These are phyloP conservation scores for Macaria notata DNA, from an alignment of 2,888 invertebrate species.

Conservation along the genomic window DNA sequence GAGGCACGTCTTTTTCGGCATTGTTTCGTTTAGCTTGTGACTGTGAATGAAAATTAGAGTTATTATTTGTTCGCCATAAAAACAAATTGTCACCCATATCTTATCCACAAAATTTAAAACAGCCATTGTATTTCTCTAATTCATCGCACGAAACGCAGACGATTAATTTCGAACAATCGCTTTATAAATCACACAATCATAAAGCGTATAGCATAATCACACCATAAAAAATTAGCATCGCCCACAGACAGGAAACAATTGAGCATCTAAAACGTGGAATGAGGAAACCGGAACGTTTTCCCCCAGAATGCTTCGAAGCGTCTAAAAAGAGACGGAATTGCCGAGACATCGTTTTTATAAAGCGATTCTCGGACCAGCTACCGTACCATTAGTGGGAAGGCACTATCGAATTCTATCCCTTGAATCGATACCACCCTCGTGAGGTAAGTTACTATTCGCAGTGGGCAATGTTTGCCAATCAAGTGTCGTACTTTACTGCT, in stretches of 20 bases:
- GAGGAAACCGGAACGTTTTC: not conserved
- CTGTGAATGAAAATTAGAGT: too few relatives aligned
- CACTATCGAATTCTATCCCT: constrained; percentile 25
- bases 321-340: constrained; percentile 4
- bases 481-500: constrained; percentile 70
- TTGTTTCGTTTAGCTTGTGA: too few relatives aligned
- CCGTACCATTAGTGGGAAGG: constrained; percentile 20
- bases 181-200: not conserved
- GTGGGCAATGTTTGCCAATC: constrained; percentile 60
- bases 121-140: constrained; percentile 4
- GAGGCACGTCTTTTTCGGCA: too few relatives aligned
- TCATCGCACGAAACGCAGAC: not conserved
- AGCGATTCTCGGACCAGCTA: constrained; percentile 18
- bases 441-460: constrained; percentile 31
- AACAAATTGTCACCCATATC: not conserved
- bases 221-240: not conserved
- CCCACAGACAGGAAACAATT: not conserved
- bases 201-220: constrained; percentile 4
- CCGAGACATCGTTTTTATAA: constrained; percentile 18
- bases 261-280: not conserved
- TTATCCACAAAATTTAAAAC: constrained; percentile 4
- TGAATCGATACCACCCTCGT: constrained; percentile 22
- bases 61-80: not conserved
- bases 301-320: not conserved
- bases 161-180: not conserved